A percentile compares a stretch with the other conserved stretches of the same genome.
phyloP scores from a whole-genome alignment of 2,113 vertebrate genomes.

The Melanostigma gelatinosum region DNA sequence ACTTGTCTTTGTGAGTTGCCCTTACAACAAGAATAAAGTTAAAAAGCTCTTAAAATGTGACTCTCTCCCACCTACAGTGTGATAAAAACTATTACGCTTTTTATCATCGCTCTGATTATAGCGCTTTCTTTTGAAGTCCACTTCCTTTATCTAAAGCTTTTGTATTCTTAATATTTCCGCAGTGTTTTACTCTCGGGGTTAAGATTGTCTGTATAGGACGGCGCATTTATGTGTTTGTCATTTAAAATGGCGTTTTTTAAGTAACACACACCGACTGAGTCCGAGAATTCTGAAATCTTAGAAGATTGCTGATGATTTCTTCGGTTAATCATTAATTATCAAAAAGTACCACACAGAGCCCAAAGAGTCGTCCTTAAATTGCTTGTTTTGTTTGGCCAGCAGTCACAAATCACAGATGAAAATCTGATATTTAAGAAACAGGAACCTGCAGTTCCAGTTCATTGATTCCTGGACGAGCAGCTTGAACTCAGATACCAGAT shows the following conservation, averaged over 20 bases:
- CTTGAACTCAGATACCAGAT: neutral
- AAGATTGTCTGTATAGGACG: neutral
- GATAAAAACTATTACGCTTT: neutral
- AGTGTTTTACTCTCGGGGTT: neutral
- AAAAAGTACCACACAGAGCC: neutral
- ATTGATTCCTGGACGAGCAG: neutral
- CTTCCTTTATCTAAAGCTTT: conserved; percentile 20
- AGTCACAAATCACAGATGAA: neutral
- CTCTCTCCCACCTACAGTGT: conserved; percentile 13
- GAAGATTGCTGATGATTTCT: neutral
- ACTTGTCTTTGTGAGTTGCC: conserved; percentile 6
- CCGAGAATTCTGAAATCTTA: neutral
- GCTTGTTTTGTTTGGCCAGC: neutral
- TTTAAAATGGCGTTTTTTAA: neutral
- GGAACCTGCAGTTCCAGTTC: neutral
- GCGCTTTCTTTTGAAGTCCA: neutral
- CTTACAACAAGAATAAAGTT: conserved; percentile 12
- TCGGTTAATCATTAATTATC: neutral
- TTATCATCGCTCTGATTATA: conserved; percentile 25
- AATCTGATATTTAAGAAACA: too few species aligned
- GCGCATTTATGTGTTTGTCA: neutral
- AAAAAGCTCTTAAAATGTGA: conserved; percentile 38
- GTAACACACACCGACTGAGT: neutral
- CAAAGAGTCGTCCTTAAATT: neutral
- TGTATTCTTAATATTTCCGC: neutral